Percentiles rank a stretch among this genome's conserved stretches.
Evolutionary conservation across 2,888 invertebrate genomes (phyloP).

Genomic region (Automeris io): DNA sequence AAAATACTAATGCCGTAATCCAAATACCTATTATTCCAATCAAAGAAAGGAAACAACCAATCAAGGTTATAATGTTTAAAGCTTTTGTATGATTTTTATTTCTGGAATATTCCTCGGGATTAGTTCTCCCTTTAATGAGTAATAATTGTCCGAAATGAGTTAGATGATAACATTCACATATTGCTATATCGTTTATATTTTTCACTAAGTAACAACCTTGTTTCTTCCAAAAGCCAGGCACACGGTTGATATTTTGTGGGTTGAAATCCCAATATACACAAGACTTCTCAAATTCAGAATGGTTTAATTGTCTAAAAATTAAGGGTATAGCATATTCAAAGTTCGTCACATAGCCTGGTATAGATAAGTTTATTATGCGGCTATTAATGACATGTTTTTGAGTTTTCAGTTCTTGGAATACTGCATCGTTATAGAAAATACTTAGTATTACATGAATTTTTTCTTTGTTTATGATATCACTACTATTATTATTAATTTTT

Average conservation of each 20-base stretch:
- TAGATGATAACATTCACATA: constrained; percentile 75
- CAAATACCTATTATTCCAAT: constrained; percentile 76
- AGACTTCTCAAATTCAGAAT: constrained; percentile 25
- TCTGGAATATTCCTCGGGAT: constrained; percentile 18
- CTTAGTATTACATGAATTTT: constrained; percentile 65
- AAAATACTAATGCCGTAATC: constrained; percentile 75
- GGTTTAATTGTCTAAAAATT: constrained; percentile 50
- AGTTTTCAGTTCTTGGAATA: constrained; percentile 66
- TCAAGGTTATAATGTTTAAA: constrained; percentile 75
- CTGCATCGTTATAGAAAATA: constrained; percentile 69
- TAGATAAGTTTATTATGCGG: constrained; percentile 76
- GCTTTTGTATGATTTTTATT: constrained; percentile 47
- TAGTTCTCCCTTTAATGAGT: constrained; percentile 24
- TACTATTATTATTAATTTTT: constrained; percentile 29
- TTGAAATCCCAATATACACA: constrained; percentile 79
- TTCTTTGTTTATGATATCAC: constrained; percentile 14
- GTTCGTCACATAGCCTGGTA: constrained; percentile 76
- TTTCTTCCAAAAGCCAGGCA: constrained; percentile 72
- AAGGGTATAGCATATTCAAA: constrained; percentile 74
- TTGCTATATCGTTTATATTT: constrained; percentile 33
- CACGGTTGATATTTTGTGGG: constrained; percentile 20
- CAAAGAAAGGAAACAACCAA: constrained; percentile 78
- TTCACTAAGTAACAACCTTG: constrained; percentile 67
- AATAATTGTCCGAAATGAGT: constrained; percentile 80
- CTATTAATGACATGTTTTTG: constrained; percentile 48